These are phyloP conservation scores for Oscarella lobularis DNA, from an alignment of 37 sponge, comb jelly and placozoan species.

Conservation along the genomic window DNA sequence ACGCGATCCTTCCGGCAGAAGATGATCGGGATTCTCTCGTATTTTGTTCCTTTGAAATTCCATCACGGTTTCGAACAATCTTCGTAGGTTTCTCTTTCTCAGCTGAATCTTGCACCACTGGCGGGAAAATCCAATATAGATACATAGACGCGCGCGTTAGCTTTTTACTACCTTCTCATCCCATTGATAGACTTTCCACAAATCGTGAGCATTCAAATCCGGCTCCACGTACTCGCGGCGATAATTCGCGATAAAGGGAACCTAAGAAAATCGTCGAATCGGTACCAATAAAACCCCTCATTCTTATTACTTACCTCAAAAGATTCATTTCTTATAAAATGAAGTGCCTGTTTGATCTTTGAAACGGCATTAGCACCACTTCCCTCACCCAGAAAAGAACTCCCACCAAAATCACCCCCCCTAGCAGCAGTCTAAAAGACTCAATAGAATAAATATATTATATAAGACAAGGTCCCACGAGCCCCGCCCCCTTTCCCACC, in stretches of 20 bases:
- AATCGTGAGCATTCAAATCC: conserved; percentile 62
- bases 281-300: not conserved
- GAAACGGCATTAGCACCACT: conserved; percentile 24
- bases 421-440: not conserved
- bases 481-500: conserved; percentile 18
- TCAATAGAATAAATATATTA: too few species aligned
- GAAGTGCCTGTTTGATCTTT: conserved; percentile 74
- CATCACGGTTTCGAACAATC: conserved; percentile 56
- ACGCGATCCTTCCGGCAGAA: conserved; percentile 57
- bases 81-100: conserved; percentile 55
- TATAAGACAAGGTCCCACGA: too few species aligned
- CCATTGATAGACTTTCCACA: conserved; percentile 75
- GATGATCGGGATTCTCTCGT: conserved; percentile 63
- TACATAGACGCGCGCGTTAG: not conserved
- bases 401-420: not conserved
- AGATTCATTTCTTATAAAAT: conserved; percentile 74
- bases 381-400: not conserved
- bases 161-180: conserved; percentile 63
- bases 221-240: conserved; percentile 75
- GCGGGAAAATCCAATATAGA: not conserved
- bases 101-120: conserved; percentile 77
- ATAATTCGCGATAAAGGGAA: conserved; percentile 87
- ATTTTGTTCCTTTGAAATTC: conserved; percentile 80
- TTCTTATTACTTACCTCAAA: conserved; percentile 44
- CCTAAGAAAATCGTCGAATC: too few species aligned